These are phyloP conservation scores for Tipula unca DNA, from an alignment of 2,888 invertebrate genomes.

Conservation along the genomic window DNA sequence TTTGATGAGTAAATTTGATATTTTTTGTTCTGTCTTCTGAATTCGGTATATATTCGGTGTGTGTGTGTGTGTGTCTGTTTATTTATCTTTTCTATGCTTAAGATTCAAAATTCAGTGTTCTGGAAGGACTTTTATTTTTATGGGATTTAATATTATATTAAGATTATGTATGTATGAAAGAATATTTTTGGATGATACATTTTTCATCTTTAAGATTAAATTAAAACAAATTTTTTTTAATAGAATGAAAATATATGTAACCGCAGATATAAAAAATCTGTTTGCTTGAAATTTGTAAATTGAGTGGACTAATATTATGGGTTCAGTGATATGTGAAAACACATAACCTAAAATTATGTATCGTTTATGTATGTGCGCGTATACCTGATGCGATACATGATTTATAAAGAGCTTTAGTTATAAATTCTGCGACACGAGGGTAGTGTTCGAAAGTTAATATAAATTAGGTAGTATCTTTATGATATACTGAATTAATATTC, in stretches of 20 bases:
- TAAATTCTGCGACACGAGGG: too few relatives aligned
- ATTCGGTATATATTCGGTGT: background rate
- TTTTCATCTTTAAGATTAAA: background rate
- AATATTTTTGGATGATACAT: background rate
- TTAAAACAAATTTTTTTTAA: background rate
- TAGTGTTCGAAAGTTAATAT: too few relatives aligned
- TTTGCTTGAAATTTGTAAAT: background rate
- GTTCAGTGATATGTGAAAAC: too few relatives aligned
- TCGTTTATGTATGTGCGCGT: too few relatives aligned
- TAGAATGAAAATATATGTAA: background rate
- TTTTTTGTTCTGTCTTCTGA: background rate
- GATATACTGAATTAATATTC: too few relatives aligned
- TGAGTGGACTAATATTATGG: too few relatives aligned
- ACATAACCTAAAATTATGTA: too few relatives aligned
- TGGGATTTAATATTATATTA: background rate
- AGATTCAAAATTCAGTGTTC: background rate
- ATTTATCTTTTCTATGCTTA: background rate
- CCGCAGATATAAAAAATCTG: too few relatives aligned
- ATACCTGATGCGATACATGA: too few relatives aligned
- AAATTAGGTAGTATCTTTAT: too few relatives aligned
- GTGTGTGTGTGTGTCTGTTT: background rate
- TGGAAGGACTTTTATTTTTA: background rate
- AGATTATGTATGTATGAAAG: background rate
- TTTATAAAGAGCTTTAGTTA: too few relatives aligned
- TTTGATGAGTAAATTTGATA: conserved; percentile 8